Evolutionary conservation across 2,888 invertebrate genomes (phyloP), one percentile per base, ranked within the genome.

Genomic region (Lomographa bimaculata): DNA sequence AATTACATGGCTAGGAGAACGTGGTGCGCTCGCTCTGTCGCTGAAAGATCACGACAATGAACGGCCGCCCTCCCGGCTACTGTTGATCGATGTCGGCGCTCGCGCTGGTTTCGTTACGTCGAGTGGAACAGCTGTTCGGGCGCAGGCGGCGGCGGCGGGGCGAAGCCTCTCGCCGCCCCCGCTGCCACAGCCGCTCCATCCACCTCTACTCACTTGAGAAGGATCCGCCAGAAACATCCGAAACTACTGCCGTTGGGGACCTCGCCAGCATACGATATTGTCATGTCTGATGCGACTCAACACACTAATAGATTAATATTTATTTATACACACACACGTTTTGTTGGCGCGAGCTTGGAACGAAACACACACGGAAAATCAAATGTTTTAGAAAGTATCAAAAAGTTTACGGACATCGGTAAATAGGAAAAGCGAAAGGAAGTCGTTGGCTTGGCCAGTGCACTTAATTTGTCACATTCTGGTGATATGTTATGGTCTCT

Each of bases 191-290:
- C 23, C 10, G 10, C 4, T 7, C n/a, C 20, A 8, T 26, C 7
- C n/a, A 17, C 7, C 25, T 40, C 36, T 39, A 84, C 95, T 94
- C 89, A 96, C 95, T 95, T 96, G 91, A 93, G 91, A 68, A 96
- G 91, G 79, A 96, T 96, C 90, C 94, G 93, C 96, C 96, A 96
- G 90, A 97, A 97, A 86, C 96, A 96, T 75, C 96, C 96, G 76
- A 97, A 97, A 87, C 94, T 95, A 91, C 96, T 96, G 75, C 96
- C 96, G 82, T 96, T 96, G 58, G 96, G 96, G 70, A 96, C 96
- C 85, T 96, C 95, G 71, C 95, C 95, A 65, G 96, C 95, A 89
- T 96, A 97, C 42, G 96, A 95, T 73, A 97, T 93, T 71, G 96
- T 96, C 97, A 97, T 97, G 72, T 72, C 71, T 75, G 68, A 63